Percentiles rank a stretch among this genome's conserved stretches.
phyloP scores from a whole-genome alignment of 2,113 vertebrate species.

The Callipepla squamata region DNA sequence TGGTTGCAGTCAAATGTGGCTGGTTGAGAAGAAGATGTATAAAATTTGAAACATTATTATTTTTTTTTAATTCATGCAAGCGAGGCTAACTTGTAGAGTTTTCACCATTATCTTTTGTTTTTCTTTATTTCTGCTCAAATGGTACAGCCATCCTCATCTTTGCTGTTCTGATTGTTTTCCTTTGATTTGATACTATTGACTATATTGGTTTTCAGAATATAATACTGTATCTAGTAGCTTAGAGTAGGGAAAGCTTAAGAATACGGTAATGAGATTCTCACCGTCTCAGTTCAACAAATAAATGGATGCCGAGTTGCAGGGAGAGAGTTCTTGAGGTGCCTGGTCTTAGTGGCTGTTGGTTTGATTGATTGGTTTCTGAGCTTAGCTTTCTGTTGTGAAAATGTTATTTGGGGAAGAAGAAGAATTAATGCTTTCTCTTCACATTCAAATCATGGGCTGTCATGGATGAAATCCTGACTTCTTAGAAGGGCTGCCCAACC shows the following conservation, averaged over 20 bases:
- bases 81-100: slow-evolving; percentile 14
- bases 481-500: slow-evolving; percentile 63
- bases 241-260: slow-evolving; percentile 20
- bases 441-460: background rate
- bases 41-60: slow-evolving; percentile 21
- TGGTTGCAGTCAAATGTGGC: slow-evolving; percentile 4
- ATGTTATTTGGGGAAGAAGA: background rate
- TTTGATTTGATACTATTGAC: slow-evolving; percentile 18
- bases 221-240: background rate
- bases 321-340: background rate
- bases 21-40: slow-evolving; percentile 44
- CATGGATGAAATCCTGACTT: slow-evolving; percentile 63
- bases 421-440: background rate
- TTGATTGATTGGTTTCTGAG: background rate
- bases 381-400: background rate
- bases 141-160: slow-evolving; percentile 2
- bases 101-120: slow-evolving; percentile 11
- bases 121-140: slow-evolving; percentile 17
- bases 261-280: background rate
- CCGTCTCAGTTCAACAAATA: background rate
- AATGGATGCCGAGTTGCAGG: slow-evolving; percentile 14
- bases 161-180: slow-evolving; percentile 12
- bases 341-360: background rate
- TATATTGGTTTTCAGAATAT: slow-evolving; percentile 22
- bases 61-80: background rate